Evolutionary conservation across 2,888 invertebrate genomes (phyloP).

Genomic region (Operophtera brumata): DNA sequence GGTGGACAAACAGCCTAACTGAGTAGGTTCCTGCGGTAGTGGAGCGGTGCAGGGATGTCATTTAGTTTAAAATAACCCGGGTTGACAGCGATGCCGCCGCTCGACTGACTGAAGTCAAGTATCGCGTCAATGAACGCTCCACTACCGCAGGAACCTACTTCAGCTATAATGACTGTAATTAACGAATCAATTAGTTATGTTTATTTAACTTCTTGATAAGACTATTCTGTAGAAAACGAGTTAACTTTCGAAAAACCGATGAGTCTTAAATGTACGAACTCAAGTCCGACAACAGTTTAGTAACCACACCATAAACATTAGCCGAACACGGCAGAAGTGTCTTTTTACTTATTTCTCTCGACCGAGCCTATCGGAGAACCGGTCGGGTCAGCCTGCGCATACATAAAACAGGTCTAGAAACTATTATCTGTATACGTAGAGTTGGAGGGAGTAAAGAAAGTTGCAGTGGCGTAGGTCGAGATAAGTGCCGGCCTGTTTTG

Average conservation of each 20-base stretch:
- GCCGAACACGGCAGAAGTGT: constrained; percentile 29
- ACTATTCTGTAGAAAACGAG: too few relatives aligned
- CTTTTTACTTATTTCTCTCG: constrained; percentile 27
- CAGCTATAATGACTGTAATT: too few relatives aligned
- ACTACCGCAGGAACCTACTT: too few relatives aligned
- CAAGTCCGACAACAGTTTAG: constrained; percentile 30
- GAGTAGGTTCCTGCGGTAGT: too few relatives aligned
- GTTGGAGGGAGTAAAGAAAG: constrained; percentile 59
- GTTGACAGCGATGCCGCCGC: too few relatives aligned
- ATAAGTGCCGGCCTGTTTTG: constrained; percentile 41
- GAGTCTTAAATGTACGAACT: background rate
- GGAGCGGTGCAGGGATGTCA: too few relatives aligned
- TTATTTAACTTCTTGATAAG: too few relatives aligned
- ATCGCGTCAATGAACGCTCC: too few relatives aligned
- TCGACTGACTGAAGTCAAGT: too few relatives aligned
- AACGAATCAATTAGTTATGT: too few relatives aligned
- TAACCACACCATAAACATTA: constrained; percentile 36
- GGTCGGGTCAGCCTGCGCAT: constrained; percentile 39
- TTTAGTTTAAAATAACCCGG: too few relatives aligned
- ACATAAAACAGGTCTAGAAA: constrained; percentile 46
- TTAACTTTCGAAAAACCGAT: background rate
- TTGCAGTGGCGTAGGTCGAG: constrained; percentile 70
- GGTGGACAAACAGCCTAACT: too few relatives aligned
- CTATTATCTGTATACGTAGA: constrained; percentile 35
- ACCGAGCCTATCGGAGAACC: constrained; percentile 42